Evolutionary conservation across 2,888 invertebrate species (phyloP), one percentile per base, ranked within the genome.

Genomic region (Plebejus anna): DNA sequence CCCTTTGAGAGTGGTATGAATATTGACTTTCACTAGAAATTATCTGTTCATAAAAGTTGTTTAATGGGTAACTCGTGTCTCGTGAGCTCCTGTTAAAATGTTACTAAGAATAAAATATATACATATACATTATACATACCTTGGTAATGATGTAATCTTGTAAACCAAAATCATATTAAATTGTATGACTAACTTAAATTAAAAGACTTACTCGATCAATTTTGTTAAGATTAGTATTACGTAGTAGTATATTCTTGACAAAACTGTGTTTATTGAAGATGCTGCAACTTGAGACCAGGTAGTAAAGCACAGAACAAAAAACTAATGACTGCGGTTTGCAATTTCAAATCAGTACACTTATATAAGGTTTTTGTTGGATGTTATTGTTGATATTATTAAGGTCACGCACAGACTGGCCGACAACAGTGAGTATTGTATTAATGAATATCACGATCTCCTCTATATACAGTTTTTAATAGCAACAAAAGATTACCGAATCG

Each of bases 261-360:
- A 66, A 11, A 22, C 32, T 66, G 13, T 9, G 61, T 61, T 59
- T 59, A 28, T 11, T 2, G 11, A 61, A 61, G 61, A 61, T 61
- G 22, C 61, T 61, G 61, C 66, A 66, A 66, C 66, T 13, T 32
- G 32, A 11, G 32, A 66, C 4, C 66, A 66, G 66, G 66, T 66
- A 66, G 66, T 36, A 66, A 11, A 66, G 66, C 13, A 66, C 32
- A 32, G 13, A 16, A 66, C 66, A 66, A 66, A 66, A 66, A 66
- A 66, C 32, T 66, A 66, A 66, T 66, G 66, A 66, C 66, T 66
- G 66, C 32, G 66, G 66, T 66, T 66, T 66, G 32, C 66, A 66
- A 66, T 32, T 66, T 66, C 66, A 66, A 66, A 66, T 66, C 66
- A 66, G 66, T 32, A 66, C 66, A 66, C 66, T 66, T 36, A 66